Percentiles rank a stretch among this genome's conserved stretches.
Evolutionary conservation across 2,888 invertebrate species (phyloP).

Genomic region (Apotomis capreana): DNA sequence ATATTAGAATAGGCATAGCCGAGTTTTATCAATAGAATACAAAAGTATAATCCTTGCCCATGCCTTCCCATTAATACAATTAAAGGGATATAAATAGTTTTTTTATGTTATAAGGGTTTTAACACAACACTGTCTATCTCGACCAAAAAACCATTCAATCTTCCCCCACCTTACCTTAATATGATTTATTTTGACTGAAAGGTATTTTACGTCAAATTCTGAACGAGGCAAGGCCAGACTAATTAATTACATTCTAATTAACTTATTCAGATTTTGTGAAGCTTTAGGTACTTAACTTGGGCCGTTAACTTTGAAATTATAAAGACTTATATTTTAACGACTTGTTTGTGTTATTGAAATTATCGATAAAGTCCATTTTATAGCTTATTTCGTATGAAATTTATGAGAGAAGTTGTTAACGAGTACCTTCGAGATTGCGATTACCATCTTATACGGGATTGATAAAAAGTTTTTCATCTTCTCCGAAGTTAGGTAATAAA

Average conservation of each 20-base stretch:
- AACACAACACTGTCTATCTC: no score
- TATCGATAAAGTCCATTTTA: slow-evolving; percentile 7
- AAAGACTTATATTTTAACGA: slow-evolving; percentile 10
- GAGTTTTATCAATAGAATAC: no score
- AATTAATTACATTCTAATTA: slow-evolving; percentile 9
- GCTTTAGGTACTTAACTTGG: background rate
- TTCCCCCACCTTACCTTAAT: no score
- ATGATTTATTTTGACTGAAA: background rate
- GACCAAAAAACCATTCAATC: no score
- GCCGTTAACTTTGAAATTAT: background rate
- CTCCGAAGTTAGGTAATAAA: background rate
- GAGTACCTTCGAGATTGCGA: background rate
- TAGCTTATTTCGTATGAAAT: slow-evolving; percentile 1
- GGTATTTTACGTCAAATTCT: background rate
- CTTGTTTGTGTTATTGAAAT: slow-evolving; percentile 9
- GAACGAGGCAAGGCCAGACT: background rate
- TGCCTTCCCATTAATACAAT: no score
- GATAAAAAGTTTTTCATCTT: background rate
- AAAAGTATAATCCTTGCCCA: no score
- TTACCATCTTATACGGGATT: background rate
- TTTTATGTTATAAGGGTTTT: no score
- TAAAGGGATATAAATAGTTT: no score
- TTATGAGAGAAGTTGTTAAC: slow-evolving; percentile 2
- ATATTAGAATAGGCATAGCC: no score
- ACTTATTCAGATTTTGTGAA: slow-evolving; percentile 12